Conservation (phyloP, 1,140 invertebrate species). For the Parapsyche elsis region DNA sequence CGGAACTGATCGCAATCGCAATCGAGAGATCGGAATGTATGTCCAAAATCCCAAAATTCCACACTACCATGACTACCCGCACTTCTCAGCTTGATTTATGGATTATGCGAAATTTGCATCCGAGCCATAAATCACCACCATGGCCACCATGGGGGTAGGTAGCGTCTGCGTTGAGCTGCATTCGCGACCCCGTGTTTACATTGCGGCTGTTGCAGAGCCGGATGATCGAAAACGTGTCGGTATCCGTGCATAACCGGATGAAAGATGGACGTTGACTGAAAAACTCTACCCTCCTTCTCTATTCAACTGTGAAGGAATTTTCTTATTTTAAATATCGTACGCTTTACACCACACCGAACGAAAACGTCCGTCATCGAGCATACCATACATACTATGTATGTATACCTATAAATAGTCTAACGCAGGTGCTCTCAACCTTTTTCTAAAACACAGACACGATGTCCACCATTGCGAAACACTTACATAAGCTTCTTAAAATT, state of each 20-base stretch:
- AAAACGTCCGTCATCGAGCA: neutral
- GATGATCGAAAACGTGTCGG: conserved; percentile 34
- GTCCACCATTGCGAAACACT: no score
- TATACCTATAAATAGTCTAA: no score
- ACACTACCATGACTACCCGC: neutral
- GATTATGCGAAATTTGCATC: conserved; percentile 31
- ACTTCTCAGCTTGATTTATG: conserved; percentile 25
- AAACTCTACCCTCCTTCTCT: neutral
- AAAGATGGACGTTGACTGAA: neutral
- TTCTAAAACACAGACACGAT: no score
- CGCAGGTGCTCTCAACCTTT: no score
- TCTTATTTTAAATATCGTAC: neutral
- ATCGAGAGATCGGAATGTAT: neutral
- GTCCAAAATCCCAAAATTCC: conserved; percentile 31
- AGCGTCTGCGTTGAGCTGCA: no score
- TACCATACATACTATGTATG: neutral
- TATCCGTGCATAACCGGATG: neutral
- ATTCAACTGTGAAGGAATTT: neutral
- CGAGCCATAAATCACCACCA: conserved; percentile 8
- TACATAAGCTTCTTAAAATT: no score
- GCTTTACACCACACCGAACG: neutral
- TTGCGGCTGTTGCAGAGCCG: neutral
- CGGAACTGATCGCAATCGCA: no score
- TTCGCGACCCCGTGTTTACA: conserved; percentile 24
- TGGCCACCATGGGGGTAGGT: no score